These are phyloP conservation scores for Creontiades dilutus DNA, from an alignment of 2,888 invertebrate genomes.

Conservation along the genomic window DNA sequence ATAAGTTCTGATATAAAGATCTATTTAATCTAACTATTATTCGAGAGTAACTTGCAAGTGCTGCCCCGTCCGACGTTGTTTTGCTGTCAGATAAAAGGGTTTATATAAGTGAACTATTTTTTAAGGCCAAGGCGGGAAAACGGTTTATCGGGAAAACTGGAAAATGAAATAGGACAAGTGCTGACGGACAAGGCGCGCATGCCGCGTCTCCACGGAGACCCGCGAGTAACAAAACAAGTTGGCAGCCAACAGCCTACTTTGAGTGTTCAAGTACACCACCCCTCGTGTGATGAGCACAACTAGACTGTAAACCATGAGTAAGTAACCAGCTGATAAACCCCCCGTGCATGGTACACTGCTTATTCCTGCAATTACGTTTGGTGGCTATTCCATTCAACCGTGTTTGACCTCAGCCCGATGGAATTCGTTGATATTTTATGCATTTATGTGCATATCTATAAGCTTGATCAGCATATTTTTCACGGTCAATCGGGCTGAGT, in stretches of 20 bases:
- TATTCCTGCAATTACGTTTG: background rate
- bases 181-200: slow-evolving; percentile 1
- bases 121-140: background rate
- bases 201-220: slow-evolving; percentile 49
- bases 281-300: slow-evolving; percentile 53
- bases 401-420: background rate
- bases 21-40: no score
- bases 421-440: background rate
- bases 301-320: slow-evolving; percentile 62
- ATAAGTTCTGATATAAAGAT: no score
- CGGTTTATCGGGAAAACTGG: slow-evolving; percentile 51
- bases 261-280: slow-evolving; percentile 31
- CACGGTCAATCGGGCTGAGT: background rate
- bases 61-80: no score
- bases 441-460: slow-evolving; percentile 1
- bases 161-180: slow-evolving; percentile 25
- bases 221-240: slow-evolving; percentile 60
- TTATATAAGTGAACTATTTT: background rate
- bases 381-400: background rate
- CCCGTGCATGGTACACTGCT: background rate
- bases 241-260: background rate
- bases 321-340: slow-evolving; percentile 50
- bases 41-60: no score
- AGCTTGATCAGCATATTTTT: background rate
- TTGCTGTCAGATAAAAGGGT: background rate